phyloP scores from a whole-genome alignment of 1,140 invertebrate species.

The Maconellicoccus hirsutus region DNA sequence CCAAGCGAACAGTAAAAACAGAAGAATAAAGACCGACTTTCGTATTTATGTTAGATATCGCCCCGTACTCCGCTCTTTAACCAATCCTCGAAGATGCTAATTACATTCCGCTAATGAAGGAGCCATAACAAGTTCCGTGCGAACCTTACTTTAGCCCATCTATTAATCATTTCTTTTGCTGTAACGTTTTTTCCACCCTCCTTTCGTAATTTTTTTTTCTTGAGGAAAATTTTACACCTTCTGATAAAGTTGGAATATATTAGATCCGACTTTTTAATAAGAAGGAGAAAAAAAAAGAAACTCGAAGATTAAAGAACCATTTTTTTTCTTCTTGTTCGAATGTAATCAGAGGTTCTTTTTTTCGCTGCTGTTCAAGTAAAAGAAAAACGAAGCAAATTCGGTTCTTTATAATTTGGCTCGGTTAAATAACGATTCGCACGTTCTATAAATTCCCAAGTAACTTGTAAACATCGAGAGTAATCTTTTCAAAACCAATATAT shows the following conservation, averaged over 20 bases:
- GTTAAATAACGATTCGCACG: too few species aligned
- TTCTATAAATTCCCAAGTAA: too few species aligned
- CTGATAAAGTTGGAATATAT: conserved; percentile 22
- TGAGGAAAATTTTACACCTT: conserved; percentile 17
- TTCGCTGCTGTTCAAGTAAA: not conserved
- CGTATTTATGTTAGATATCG: conserved; percentile 21
- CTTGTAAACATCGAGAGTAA: too few species aligned
- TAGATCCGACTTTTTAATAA: conserved; percentile 21
- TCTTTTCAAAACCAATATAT: too few species aligned
- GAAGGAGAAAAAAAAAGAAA: conserved; percentile 1
- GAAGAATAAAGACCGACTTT: conserved; percentile 16
- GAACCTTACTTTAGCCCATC: conserved; percentile 17
- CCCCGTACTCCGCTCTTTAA: conserved; percentile 11
- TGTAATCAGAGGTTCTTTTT: not conserved
- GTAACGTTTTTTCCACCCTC: not conserved
- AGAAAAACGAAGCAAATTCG: too few species aligned
- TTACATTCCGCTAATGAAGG: conserved; percentile 22
- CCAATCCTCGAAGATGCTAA: conserved; percentile 15
- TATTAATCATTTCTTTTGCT: conserved; percentile 20
- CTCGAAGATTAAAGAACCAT: conserved; percentile 16
- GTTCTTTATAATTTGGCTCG: too few species aligned
- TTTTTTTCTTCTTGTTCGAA: conserved; percentile 12
- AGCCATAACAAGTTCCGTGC: conserved; percentile 15
- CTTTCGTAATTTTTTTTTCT: not conserved
- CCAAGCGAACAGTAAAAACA: conserved; percentile 18